Evolutionary conservation across 1,140 invertebrate species (phyloP), one percentile per base, ranked within the genome.

Genomic region (Anthonomus grandis): DNA sequence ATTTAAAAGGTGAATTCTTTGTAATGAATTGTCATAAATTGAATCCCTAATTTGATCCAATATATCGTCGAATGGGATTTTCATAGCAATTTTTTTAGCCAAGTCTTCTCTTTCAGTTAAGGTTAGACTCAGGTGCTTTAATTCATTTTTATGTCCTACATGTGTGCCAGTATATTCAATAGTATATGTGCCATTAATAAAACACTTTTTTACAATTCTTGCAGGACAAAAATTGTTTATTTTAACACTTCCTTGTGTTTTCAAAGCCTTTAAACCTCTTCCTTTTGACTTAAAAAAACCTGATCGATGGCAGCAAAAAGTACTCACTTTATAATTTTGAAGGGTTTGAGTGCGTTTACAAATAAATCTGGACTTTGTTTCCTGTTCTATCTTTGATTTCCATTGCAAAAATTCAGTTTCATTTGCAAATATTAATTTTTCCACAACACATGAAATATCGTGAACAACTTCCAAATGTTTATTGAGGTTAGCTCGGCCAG

Each of bases 191-290:
- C 9, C 15, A 18, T 51, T 12, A 23, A 23, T n/a, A n/a, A n/a
- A n/a, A n/a, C n/a, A n/a, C 21, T 23, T 50, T 34, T 3, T 25
- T 10, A 8, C 21, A 2, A 57, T 53, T 15, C n/a, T n/a, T n/a
- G 48, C 55, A 48, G 55, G 55, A 27, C 55, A 57, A 41, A 24
- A 57, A 8, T 18, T 23, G 27, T 42, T 19, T 12, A 57, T 53
- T 57, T 57, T 57, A 3, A 52, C 52, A 23, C 12, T 8, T n/a
- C 24, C 34, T 36, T 52, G 55, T 4, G 55, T 57, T 41, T 57
- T 57, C 9, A 57, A 23, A 13, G 51, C 19, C 23, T 48, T 19
- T 27, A 51, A 10, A 5, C 38, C 37, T 21, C 18, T 51, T 3
- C 48, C 47, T 53, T 57, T 46, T 9, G 4, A 15, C n/a, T 22